Conservation (phyloP, 2,797 vertebrate species). For the Hipposideros larvatus region DNA sequence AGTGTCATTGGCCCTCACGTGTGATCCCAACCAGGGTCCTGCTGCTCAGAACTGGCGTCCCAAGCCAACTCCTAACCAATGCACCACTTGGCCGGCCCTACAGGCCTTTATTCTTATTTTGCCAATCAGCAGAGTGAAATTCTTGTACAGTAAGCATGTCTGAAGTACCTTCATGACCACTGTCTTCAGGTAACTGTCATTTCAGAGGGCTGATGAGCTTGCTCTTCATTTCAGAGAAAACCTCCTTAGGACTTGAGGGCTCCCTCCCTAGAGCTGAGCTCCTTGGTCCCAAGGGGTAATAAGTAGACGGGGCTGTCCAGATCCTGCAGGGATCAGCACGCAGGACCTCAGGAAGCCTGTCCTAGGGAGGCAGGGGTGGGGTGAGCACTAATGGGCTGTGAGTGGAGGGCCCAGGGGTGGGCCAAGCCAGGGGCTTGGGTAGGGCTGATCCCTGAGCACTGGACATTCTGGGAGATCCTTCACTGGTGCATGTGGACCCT, state of each 20-base stretch:
- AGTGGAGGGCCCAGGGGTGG: neutral
- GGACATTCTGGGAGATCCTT: neutral
- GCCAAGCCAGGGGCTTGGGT: neutral
- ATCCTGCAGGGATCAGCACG: neutral
- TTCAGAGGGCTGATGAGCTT: slow-evolving; percentile 35
- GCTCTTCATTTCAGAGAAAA: neutral
- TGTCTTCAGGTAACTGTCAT: slow-evolving; percentile 12
- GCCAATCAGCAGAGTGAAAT: neutral
- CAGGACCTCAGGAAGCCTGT: neutral
- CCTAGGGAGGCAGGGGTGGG: too few relatives aligned
- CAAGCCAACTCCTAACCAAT: too few relatives aligned
- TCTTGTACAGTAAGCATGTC: slow-evolving; percentile 1
- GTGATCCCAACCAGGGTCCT: too few relatives aligned
- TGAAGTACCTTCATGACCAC: neutral
- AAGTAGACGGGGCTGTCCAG: neutral
- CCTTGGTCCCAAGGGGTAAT: neutral
- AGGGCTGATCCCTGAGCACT: neutral
- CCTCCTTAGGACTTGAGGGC: neutral
- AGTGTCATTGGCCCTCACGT: too few relatives aligned
- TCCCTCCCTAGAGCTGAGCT: neutral
- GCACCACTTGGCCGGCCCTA: too few relatives aligned
- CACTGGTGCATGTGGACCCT: neutral
- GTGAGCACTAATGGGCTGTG: neutral
- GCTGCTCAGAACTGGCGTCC: too few relatives aligned
- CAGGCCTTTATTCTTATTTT: neutral